phyloP scores from a whole-genome alignment of 2,797 vertebrate genomes.

The Mastacembelus armatus region DNA sequence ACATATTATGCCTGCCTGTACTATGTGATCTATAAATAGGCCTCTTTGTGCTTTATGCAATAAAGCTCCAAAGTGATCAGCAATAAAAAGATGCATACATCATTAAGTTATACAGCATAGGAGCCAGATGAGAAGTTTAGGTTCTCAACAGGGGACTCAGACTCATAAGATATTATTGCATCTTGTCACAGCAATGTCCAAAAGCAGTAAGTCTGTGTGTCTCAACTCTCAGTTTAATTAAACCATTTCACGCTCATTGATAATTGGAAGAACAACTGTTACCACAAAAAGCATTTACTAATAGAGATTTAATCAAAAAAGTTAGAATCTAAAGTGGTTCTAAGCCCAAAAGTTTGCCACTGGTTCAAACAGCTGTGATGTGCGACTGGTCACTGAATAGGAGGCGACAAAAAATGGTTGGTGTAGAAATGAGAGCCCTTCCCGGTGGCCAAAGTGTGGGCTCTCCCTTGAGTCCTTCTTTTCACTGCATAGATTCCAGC shows the following conservation, averaged over 20 bases:
- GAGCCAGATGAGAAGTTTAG: constrained; percentile 55
- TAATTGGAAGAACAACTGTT: constrained; percentile 20
- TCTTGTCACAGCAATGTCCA: constrained; percentile 56
- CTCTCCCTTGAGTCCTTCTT: constrained; percentile 62
- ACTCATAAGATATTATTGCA: constrained; percentile 65
- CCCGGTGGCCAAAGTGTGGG: constrained; percentile 44
- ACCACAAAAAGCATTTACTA: constrained; percentile 15
- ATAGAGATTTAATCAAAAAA: constrained; percentile 4
- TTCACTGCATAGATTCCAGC: constrained; percentile 67
- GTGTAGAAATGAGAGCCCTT: constrained; percentile 46
- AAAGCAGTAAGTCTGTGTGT: constrained; percentile 51
- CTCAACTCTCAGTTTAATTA: constrained; percentile 67
- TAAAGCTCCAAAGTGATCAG: constrained; percentile 52
- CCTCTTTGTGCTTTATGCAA: constrained; percentile 59
- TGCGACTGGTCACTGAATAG: background rate
- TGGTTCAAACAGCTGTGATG: constrained; percentile 10
- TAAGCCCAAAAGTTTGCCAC: constrained; percentile 1
- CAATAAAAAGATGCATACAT: constrained; percentile 59
- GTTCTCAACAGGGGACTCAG: constrained; percentile 55
- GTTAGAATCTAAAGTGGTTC: constrained; percentile 17
- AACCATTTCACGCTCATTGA: constrained; percentile 41
- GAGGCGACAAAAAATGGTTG: background rate
- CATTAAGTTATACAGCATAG: constrained; percentile 55
- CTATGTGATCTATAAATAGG: constrained; percentile 51
- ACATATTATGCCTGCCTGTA: constrained; percentile 5